Conservation (phyloP, 2,797 vertebrate genomes). For the Betta splendens region DNA sequence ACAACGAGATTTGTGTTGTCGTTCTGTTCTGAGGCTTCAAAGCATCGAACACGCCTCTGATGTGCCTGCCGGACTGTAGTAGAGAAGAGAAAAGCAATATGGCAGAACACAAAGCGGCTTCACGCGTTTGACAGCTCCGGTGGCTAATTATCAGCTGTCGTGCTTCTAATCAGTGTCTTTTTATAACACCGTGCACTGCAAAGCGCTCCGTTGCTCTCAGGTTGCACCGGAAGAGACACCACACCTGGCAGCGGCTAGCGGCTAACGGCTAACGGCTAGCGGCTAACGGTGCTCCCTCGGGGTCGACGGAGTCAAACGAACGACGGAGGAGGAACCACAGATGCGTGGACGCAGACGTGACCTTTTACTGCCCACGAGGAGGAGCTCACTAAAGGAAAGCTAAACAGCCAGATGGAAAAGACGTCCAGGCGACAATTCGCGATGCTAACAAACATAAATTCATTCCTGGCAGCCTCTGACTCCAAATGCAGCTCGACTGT, state of each 20-base stretch:
- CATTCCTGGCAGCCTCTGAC: slow-evolving; percentile 2
- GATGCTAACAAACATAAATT: slow-evolving; percentile 20
- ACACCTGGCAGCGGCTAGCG: background rate
- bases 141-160: background rate
- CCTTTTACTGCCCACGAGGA: slow-evolving; percentile 50
- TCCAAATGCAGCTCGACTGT: slow-evolving; percentile 13
- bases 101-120: background rate
- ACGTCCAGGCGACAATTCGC: slow-evolving; percentile 27
- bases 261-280: no score
- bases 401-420: slow-evolving; percentile 54
- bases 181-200: background rate
- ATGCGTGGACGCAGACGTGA: slow-evolving; percentile 37
- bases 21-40: slow-evolving; percentile 14
- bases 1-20: background rate
- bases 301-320: background rate
- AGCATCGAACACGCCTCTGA: slow-evolving; percentile 2
- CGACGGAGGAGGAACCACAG: slow-evolving; percentile 25
- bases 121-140: slow-evolving; percentile 1
- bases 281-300: no score
- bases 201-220: background rate
- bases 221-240: background rate
- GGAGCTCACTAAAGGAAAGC: slow-evolving; percentile 56
- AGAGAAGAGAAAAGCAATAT: slow-evolving; percentile 7
- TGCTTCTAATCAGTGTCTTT: background rate
- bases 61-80: background rate